phyloP scores from a whole-genome alignment of 2,797 vertebrate species.

The Diglossa cyanea region DNA sequence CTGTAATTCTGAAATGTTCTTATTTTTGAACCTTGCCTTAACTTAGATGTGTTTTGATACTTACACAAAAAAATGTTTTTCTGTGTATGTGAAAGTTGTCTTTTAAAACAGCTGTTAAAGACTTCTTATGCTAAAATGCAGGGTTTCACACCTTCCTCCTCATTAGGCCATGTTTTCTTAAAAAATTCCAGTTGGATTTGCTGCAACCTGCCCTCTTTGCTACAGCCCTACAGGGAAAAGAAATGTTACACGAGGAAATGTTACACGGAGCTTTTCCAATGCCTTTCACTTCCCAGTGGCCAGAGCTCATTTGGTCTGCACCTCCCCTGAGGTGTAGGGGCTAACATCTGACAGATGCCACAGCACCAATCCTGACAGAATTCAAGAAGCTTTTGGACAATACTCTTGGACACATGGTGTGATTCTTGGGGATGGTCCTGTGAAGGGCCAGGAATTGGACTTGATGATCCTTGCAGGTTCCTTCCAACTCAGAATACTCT shows the following conservation, averaged over 20 bases:
- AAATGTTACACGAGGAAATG: neutral
- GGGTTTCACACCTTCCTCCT: neutral
- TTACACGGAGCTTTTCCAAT: neutral
- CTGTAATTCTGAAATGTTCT: neutral
- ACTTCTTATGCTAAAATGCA: neutral
- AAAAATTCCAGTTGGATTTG: neutral
- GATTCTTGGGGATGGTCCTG: neutral
- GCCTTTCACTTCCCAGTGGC: neutral
- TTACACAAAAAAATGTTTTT: neutral
- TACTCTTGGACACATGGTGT: rapidly evolving
- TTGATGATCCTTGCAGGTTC: neutral
- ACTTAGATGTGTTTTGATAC: neutral
- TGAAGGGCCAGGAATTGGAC: too few relatives aligned
- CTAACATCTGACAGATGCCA: neutral
- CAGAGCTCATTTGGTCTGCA: neutral
- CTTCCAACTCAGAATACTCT: neutral
- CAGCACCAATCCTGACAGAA: neutral
- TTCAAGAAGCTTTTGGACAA: neutral
- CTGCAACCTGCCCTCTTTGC: neutral
- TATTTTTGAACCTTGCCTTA: neutral
- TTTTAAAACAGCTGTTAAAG: neutral
- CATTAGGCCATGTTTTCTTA: neutral
- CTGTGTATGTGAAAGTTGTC: neutral
- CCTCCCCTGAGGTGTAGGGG: neutral
- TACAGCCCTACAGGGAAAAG: neutral